These are phyloP conservation scores for Paradoxurus hermaphroditus DNA, from an alignment of 2,113 vertebrate species.

Conservation along the genomic window DNA sequence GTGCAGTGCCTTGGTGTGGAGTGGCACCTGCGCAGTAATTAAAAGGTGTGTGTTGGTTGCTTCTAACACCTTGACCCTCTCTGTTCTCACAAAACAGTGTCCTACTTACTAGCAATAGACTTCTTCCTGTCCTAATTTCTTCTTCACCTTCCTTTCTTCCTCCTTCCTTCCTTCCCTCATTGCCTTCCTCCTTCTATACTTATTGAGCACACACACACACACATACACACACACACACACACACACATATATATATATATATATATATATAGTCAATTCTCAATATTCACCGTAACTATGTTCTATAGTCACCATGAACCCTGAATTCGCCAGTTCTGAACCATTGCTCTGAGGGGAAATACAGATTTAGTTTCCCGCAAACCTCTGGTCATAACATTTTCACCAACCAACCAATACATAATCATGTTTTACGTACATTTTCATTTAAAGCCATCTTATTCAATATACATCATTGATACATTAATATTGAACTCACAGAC, in stretches of 20 bases:
- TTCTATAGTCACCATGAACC: background rate
- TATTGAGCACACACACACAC: background rate
- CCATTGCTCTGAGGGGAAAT: background rate
- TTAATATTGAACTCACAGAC: background rate
- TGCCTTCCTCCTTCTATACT: background rate
- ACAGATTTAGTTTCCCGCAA: background rate
- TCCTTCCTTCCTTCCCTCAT: background rate
- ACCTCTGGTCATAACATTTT: background rate
- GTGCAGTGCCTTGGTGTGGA: fast-evolving
- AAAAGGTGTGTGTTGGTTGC: background rate
- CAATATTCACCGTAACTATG: background rate
- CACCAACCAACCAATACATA: background rate
- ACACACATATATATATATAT: background rate
- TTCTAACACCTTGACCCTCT: background rate
- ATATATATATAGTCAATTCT: background rate
- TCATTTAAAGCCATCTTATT: background rate
- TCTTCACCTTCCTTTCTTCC: too few species aligned
- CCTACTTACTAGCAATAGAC: background rate
- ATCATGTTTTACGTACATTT: background rate
- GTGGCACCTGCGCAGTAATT: background rate
- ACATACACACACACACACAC: too few species aligned
- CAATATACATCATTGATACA: background rate
- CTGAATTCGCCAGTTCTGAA: too few species aligned
- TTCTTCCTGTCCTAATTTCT: background rate
- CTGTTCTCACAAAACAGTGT: background rate